Base-by-base conservation (phyloP, 1,140 invertebrate genomes). In the Drosophila nebulosa region DNA sequence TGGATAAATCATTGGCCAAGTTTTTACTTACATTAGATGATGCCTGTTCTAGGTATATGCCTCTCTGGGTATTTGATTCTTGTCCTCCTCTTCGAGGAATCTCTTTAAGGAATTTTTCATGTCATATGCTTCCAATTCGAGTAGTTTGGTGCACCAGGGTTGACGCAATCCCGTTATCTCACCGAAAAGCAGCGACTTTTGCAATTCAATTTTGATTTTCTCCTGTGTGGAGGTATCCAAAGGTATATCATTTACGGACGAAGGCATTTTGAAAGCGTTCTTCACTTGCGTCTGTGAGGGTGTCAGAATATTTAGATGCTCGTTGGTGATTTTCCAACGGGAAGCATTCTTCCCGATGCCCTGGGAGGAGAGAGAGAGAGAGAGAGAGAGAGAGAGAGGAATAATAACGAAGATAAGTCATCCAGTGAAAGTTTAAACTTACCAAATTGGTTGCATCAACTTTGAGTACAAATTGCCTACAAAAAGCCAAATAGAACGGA, bases 91-190 rank as follows among this genome's bases (percentile, higher is more conserved):
- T 6, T 52, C 10, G 2, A 88, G 4, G 22, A 88, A 90, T 36
- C 74, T 14, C 1, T 78, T 21, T 0, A 89, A 9, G 0, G 89
- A 76, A 0, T 30, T 9, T 18, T 79, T 64, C 5, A 89, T 69
- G 16, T 84, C 51, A 89, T 89, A 90, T n/a, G 78, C 58, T 9
- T 80, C 84, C 14, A 77, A 65, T 18, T 89, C 80, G 10, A 85
- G 64, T 27, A 90, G 77, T n/a, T 78, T 61, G 4, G 83, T 90
- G 39, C 83, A 90, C 90, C 90, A 91, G 5, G 77, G 56, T 10
- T 72, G 70, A 36, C 74, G 81, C 3, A 91, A 64, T 0, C 73
- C 75, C 1, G 90, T 89, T 2, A 89, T 16, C 52, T 89, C 83
- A 14, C 85, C 73, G 39, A 91, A 89, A 1, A 91, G 27, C 0